Evolutionary conservation across 2,888 invertebrate genomes (phyloP), one percentile per base, ranked within the genome.

Genomic region (Tenthredo livida): DNA sequence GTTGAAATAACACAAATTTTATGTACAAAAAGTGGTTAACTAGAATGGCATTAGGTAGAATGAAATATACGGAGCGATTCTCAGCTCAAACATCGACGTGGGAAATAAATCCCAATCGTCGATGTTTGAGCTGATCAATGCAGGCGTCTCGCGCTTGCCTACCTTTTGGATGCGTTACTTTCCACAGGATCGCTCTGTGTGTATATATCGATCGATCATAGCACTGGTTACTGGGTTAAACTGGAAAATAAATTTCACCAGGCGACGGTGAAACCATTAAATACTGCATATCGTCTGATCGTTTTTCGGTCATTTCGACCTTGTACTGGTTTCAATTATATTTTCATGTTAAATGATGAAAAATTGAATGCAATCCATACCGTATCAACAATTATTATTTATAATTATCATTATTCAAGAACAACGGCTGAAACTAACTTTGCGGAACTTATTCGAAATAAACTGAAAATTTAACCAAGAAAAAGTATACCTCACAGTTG

Each of bases 301-400:
- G 10, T 58, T 9, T 37, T 37, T 78, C 54, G 58, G 58, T 78
- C n/a, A 78, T 78, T n/a, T 33, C 78, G 78, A 58, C 78, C 78
- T 78, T 58, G 58, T 78, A 21, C 78, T 40, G n/a, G n/a, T 37
- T 78, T 33, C 21, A 58, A n/a, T 78, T 58, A 58, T 58, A 47
- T 75, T 75, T 29, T 17, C 29, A 75, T 2, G 5, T 50, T 10
- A 12, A 43, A 50, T 50, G 15, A 75, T 58, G 58, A 58, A 37
- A 78, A 78, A 9, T 78, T 21, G 29, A 75, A 50, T 50, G 47
- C 21, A 21, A 25, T 9, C 10, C 21, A 25, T 9, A 61, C 61
- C 61, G 61, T 25, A 12, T 17, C 17, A 70, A 37, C 0, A 70
- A 70, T 61, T 12, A 17, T 17, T 9, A 43, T 12, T n/a, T 3